Evolutionary conservation across 2,888 invertebrate species (phyloP).

Genomic region (Ectobius pallidus): DNA sequence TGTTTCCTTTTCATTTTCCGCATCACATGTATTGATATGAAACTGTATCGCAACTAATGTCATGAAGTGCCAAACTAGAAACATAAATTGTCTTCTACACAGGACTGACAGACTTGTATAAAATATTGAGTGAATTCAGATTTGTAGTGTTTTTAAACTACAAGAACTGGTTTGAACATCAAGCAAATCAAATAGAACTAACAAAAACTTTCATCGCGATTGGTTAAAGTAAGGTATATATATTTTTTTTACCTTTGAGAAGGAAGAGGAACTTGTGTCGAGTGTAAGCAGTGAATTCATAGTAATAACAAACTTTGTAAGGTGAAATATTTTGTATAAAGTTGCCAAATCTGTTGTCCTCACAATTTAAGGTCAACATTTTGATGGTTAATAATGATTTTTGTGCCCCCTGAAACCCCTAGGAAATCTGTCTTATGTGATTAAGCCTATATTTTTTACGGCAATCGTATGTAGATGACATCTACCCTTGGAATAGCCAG

Average conservation of each 20-base stretch:
- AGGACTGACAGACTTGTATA: too few relatives aligned
- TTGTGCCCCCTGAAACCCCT: background rate
- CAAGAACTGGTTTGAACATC: too few relatives aligned
- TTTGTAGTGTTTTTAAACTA: too few relatives aligned
- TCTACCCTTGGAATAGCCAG: slow-evolving; percentile 14
- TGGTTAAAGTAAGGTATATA: background rate
- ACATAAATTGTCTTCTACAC: too few relatives aligned
- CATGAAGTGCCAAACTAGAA: too few relatives aligned
- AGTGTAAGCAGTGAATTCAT: background rate
- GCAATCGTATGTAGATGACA: slow-evolving; percentile 17
- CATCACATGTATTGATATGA: too few relatives aligned
- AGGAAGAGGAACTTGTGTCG: background rate
- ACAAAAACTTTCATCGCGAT: too few relatives aligned
- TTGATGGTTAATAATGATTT: background rate
- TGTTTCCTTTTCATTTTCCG: too few relatives aligned
- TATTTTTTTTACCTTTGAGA: background rate
- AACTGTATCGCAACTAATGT: too few relatives aligned
- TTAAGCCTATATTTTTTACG: slow-evolving; percentile 37
- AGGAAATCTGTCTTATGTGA: slow-evolving; percentile 10
- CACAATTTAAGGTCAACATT: slow-evolving; percentile 1
- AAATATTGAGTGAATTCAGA: too few relatives aligned
- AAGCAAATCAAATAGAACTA: too few relatives aligned
- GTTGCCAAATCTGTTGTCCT: background rate
- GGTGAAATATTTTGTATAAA: slow-evolving; percentile 22
- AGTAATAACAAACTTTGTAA: background rate